Percentiles rank a stretch among this genome's conserved stretches.
Conservation (phyloP, 2,113 vertebrate species). For the Anarrhichthys ocellatus region DNA sequence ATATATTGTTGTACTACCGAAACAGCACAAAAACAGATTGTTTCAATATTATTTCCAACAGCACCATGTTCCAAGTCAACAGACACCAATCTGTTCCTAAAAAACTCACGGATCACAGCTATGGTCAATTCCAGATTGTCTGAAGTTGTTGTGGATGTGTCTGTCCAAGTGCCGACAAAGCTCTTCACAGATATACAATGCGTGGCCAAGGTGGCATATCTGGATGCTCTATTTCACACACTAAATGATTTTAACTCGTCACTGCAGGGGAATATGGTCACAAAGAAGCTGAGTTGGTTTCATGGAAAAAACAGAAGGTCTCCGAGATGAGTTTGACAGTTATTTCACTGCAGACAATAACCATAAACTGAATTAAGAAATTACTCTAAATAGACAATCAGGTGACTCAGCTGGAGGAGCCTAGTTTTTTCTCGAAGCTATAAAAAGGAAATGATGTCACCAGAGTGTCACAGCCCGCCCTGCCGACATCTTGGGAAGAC, state of each 20-base stretch:
- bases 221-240: too few species aligned
- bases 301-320: too few species aligned
- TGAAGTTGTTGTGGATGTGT: neutral
- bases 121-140: neutral
- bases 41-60: neutral
- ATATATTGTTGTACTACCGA: neutral
- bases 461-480: neutral
- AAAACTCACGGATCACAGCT: neutral
- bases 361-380: neutral
- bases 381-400: neutral
- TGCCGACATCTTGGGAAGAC: conserved; percentile 8
- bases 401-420: neutral
- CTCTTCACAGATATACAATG: too few species aligned
- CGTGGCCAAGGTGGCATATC: too few species aligned
- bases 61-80: neutral
- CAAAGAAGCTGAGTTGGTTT: too few species aligned
- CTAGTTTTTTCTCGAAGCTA: neutral
- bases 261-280: too few species aligned
- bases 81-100: neutral
- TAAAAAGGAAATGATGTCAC: conserved; percentile 39
- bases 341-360: neutral
- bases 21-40: too few species aligned
- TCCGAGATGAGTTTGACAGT: neutral
- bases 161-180: neutral
- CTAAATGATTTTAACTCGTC: too few species aligned